phyloP scores from a whole-genome alignment of 2,113 vertebrate genomes.

The Ameiurus melas region DNA sequence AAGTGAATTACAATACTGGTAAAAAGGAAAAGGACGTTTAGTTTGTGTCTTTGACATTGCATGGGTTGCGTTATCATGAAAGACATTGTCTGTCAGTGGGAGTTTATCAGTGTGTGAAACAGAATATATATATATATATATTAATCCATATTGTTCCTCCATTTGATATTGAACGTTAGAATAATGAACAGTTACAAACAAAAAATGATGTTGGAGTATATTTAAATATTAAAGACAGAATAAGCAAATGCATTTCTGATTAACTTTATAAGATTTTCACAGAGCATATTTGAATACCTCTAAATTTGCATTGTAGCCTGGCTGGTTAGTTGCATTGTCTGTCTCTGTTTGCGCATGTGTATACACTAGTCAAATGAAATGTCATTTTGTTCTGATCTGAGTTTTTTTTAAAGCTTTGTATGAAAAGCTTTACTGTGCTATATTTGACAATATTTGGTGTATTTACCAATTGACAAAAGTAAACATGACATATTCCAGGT shows the following conservation, averaged over 20 bases:
- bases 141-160: not conserved
- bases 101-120: not conserved
- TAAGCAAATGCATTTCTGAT: constrained; percentile 10
- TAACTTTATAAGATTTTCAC: constrained; percentile 51
- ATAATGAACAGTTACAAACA: not conserved
- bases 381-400: not conserved
- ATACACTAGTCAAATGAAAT: not conserved
- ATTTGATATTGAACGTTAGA: not conserved
- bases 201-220: constrained; percentile 25
- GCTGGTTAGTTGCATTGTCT: constrained; percentile 37
- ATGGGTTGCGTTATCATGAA: constrained; percentile 3
- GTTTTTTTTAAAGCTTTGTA: not conserved
- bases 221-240: constrained; percentile 51
- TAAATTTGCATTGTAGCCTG: constrained; percentile 63
- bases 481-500: not conserved
- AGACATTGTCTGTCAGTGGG: not conserved
- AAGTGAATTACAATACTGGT: constrained; percentile 68
- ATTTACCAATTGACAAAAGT: not conserved
- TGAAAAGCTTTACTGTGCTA: not conserved
- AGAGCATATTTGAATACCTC: constrained; percentile 53
- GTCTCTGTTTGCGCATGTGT: not conserved
- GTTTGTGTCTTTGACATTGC: constrained; percentile 24
- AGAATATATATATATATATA: not conserved
- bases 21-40: constrained; percentile 43
- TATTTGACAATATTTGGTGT: constrained; percentile 5